Percentiles rank a stretch among this genome's conserved stretches.
Conservation (phyloP, 2,888 invertebrate species). For the Sesia apiformis region DNA sequence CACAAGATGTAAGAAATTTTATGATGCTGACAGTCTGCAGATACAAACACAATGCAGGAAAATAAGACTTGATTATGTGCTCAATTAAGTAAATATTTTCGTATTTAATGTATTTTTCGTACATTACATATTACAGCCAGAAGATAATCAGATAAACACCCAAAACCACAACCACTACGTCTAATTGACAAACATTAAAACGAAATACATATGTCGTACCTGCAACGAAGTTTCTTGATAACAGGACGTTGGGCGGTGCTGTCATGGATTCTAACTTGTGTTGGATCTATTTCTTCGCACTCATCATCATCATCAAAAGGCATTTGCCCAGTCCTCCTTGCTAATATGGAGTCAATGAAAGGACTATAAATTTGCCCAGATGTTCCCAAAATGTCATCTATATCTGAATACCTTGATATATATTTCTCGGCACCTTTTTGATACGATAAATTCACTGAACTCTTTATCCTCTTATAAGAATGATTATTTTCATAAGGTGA, state of each 20-base stretch:
- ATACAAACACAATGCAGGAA: too few relatives aligned
- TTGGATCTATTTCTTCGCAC: constrained; percentile 83
- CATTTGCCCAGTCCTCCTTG: constrained; percentile 50
- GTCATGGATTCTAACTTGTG: constrained; percentile 86
- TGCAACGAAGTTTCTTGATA: constrained; percentile 76
- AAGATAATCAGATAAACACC: too few relatives aligned
- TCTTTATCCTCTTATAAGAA: constrained; percentile 30
- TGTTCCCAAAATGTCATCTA: constrained; percentile 90
- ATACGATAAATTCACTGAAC: constrained; percentile 22
- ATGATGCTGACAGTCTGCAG: too few relatives aligned
- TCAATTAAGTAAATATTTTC: too few relatives aligned
- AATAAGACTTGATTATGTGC: too few relatives aligned
- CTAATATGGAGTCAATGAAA: constrained; percentile 74
- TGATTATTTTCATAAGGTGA: constrained; percentile 84
- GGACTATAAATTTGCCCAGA: constrained; percentile 77
- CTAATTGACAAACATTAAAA: background rate
- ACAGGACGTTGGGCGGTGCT: constrained; percentile 81
- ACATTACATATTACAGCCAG: too few relatives aligned
- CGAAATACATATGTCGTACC: constrained; percentile 54
- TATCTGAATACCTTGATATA: constrained; percentile 89
- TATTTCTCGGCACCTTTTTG: constrained; percentile 72
- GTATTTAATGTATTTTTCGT: too few relatives aligned
- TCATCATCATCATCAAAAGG: constrained; percentile 64
- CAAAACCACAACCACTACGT: background rate
- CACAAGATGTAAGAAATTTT: too few relatives aligned